Percentiles rank a stretch among this genome's conserved stretches.
Conservation (phyloP, 2,113 vertebrate species). For the Istiophorus platypterus region DNA sequence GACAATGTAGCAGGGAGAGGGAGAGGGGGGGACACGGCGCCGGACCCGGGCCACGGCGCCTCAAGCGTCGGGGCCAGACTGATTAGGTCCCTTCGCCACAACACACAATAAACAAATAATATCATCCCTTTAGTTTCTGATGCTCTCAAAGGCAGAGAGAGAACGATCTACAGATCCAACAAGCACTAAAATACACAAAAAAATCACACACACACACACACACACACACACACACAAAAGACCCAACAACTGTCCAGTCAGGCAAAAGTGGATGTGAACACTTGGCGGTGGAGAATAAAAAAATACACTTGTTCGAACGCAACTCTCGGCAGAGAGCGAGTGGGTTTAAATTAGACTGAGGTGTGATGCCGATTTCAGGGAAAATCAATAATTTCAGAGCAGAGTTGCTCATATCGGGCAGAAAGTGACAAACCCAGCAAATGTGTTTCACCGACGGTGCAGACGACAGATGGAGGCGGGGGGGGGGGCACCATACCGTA, state of each 20-base stretch:
- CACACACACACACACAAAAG: no score
- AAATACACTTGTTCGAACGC: constrained; percentile 15
- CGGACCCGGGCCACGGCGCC: neutral
- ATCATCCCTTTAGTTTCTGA: no score
- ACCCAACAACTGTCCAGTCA: no score
- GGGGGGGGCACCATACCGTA: constrained; percentile 63
- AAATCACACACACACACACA: no score
- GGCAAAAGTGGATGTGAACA: constrained; percentile 33
- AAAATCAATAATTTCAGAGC: constrained; percentile 46
- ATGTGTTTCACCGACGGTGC: constrained; percentile 44
- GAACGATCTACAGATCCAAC: no score
- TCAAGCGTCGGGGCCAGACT: neutral
- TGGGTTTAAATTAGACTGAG: constrained; percentile 41
- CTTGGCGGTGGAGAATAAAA: constrained; percentile 21
- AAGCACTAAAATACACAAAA: no score
- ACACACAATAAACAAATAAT: no score
- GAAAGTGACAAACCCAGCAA: constrained; percentile 47
- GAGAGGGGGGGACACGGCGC: neutral
- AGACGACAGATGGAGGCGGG: constrained; percentile 78
- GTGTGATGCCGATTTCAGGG: constrained; percentile 46
- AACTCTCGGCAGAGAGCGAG: constrained; percentile 14
- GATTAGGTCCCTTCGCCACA: neutral
- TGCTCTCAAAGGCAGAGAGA: no score
- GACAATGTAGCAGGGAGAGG: neutral
- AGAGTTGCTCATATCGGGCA: constrained; percentile 31